Conservation (phyloP, 1,140 invertebrate genomes). For the Drosophila mayri region DNA sequence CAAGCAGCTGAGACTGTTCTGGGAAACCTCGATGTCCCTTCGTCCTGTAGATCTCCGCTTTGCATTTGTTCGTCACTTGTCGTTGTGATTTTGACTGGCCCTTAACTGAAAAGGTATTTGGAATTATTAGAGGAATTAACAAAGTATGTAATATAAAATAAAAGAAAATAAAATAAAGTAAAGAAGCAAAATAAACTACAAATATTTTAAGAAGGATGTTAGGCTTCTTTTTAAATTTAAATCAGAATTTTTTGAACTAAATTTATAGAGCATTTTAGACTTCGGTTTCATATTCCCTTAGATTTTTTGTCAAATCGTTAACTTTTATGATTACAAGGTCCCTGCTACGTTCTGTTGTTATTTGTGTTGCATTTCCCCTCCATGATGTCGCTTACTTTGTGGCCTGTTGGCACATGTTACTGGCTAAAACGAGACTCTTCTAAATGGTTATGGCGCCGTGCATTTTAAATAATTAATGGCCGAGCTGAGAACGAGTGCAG, state of each 20-base stretch:
- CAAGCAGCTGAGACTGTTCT: slow-evolving; percentile 67
- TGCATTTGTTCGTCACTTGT: slow-evolving; percentile 59
- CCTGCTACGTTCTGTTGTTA: slow-evolving; percentile 29
- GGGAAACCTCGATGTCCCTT: slow-evolving; percentile 11
- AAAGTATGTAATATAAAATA: neutral
- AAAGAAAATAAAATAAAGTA: neutral
- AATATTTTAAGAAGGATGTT: neutral
- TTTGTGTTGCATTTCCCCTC: slow-evolving; percentile 20
- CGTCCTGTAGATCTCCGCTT: slow-evolving; percentile 9
- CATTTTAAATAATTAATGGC: slow-evolving; percentile 80
- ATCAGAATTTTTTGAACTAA: neutral
- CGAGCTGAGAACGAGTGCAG: slow-evolving; percentile 19
- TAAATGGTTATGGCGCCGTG: slow-evolving; percentile 73
- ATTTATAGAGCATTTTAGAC: neutral
- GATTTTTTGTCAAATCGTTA: slow-evolving; percentile 56
- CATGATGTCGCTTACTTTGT: slow-evolving; percentile 48
- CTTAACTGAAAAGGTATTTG: neutral
- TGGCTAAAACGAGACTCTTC: slow-evolving; percentile 28
- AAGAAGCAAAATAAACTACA: neutral
- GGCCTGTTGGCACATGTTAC: slow-evolving; percentile 65
- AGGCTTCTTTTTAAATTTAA: too few species aligned
- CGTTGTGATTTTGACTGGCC: slow-evolving; percentile 32
- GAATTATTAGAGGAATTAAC: too few species aligned
- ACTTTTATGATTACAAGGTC: slow-evolving; percentile 75
- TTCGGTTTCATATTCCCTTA: neutral